Conservation (phyloP, 2,888 invertebrate genomes). For the Brachyopa scutellaris region DNA sequence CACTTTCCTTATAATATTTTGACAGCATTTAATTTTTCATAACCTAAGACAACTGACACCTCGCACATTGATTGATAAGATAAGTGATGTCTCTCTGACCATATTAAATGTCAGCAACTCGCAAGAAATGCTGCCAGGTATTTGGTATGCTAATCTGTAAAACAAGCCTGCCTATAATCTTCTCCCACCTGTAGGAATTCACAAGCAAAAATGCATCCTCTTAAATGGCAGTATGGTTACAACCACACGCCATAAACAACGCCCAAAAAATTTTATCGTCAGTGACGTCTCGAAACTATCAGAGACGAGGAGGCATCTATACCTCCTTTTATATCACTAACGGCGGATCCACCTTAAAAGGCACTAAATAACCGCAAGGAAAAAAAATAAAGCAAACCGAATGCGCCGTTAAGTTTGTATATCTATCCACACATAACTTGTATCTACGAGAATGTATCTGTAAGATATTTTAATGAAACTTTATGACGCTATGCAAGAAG, state of each 20-base stretch:
- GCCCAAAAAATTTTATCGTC: constrained; percentile 30
- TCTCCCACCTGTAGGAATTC: too few species aligned
- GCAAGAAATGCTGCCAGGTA: too few species aligned
- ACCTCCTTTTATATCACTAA: constrained; percentile 36
- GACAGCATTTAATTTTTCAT: too few species aligned
- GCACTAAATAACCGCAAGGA: constrained; percentile 28
- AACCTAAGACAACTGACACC: too few species aligned
- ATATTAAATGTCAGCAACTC: too few species aligned
- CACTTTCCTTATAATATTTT: too few species aligned
- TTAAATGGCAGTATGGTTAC: neutral
- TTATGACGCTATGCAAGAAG: constrained; percentile 71
- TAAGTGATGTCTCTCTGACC: too few species aligned
- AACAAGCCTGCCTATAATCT: too few species aligned
- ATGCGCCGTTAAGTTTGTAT: constrained; percentile 58
- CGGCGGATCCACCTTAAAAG: constrained; percentile 54
- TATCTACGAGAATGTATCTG: too few species aligned
- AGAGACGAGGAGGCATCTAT: neutral
- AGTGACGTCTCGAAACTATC: neutral
- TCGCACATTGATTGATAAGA: too few species aligned
- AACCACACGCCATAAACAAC: constrained; percentile 45
- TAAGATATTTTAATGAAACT: constrained; percentile 72
- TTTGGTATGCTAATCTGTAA: too few species aligned
- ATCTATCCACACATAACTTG: constrained; percentile 50
- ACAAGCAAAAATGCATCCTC: too few species aligned
- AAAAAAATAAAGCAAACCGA: constrained; percentile 2